phyloP scores from a whole-genome alignment of 2,113 vertebrate genomes.

The Tichodroma muraria region DNA sequence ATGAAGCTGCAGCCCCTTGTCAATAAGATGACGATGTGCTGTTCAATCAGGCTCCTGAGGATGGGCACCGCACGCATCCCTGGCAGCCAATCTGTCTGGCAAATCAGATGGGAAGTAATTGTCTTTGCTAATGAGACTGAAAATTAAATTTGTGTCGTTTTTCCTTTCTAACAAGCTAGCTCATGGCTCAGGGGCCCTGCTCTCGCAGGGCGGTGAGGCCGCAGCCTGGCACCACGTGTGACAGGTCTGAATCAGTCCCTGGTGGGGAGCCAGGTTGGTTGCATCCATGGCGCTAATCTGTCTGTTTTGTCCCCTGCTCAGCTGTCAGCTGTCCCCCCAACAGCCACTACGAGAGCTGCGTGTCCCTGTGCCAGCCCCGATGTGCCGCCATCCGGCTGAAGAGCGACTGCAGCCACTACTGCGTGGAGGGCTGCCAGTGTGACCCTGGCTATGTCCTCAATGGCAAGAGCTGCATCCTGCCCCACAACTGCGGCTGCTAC shows the following conservation, averaged over 20 bases:
- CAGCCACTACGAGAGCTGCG: slow-evolving; percentile 93
- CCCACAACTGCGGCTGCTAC: slow-evolving; percentile 95
- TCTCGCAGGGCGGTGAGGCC: not conserved
- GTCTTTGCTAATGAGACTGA: slow-evolving; percentile 21
- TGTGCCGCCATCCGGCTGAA: slow-evolving; percentile 90
- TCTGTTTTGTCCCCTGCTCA: slow-evolving; percentile 27
- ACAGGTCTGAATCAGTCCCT: fast-evolving
- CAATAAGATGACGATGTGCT: slow-evolving; percentile 10
- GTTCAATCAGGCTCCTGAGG: slow-evolving; percentile 45
- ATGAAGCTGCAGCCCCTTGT: not conserved
- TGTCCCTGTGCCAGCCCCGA: slow-evolving; percentile 90
- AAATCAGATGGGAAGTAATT: slow-evolving; percentile 29
- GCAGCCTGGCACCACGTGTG: fast-evolving
- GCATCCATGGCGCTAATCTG: not conserved
- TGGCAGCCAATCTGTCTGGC: not conserved
- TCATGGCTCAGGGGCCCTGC: not conserved
- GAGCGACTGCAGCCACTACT: slow-evolving; percentile 92
- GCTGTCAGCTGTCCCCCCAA: slow-evolving; percentile 88
- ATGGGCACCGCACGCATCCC: not conserved
- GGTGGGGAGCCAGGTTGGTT: not conserved
- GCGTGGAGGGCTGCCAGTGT: slow-evolving; percentile 95
- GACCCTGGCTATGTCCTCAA: slow-evolving; percentile 90
- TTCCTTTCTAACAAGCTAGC: not conserved
- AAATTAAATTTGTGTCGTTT: not conserved
- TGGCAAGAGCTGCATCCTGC: slow-evolving; percentile 90